Evolutionary conservation across 2,113 vertebrate genomes (phyloP).

Genomic region (Apteryx mantelli): DNA sequence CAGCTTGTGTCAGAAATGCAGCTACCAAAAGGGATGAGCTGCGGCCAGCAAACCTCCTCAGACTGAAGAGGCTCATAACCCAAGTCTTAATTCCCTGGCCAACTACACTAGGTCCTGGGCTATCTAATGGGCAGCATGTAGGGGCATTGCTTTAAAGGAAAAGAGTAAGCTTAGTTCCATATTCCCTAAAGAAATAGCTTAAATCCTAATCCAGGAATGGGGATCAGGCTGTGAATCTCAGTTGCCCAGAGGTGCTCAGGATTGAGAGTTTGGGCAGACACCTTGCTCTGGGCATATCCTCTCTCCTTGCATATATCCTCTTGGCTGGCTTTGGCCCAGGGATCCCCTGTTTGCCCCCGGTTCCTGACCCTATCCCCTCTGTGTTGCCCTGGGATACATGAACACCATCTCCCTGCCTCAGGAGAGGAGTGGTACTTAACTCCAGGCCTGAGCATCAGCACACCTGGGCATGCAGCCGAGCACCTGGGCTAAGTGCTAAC

Average conservation of each 20-base stretch:
- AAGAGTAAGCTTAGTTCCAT: neutral
- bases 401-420: neutral
- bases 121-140: neutral
- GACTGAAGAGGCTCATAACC: neutral
- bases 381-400: neutral
- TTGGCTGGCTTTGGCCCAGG: neutral
- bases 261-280: neutral
- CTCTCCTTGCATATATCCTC: neutral
- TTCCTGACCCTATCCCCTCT: neutral
- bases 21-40: neutral
- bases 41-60: neutral
- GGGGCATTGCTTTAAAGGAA: neutral
- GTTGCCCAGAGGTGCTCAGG: neutral
- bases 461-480: accelerated
- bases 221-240: neutral
- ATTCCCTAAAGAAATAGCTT: neutral
- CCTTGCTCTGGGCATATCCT: neutral
- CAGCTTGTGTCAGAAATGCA: neutral
- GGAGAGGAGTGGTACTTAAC: neutral
- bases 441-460: neutral
- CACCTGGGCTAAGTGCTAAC: neutral
- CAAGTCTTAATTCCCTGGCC: neutral
- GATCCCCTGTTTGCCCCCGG: too few relatives aligned
- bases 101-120: neutral
- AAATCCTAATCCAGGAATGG: neutral